Evolutionary conservation across 2,888 invertebrate genomes (phyloP), one percentile per base, ranked within the genome.

Genomic region (Brenthis hecate): DNA sequence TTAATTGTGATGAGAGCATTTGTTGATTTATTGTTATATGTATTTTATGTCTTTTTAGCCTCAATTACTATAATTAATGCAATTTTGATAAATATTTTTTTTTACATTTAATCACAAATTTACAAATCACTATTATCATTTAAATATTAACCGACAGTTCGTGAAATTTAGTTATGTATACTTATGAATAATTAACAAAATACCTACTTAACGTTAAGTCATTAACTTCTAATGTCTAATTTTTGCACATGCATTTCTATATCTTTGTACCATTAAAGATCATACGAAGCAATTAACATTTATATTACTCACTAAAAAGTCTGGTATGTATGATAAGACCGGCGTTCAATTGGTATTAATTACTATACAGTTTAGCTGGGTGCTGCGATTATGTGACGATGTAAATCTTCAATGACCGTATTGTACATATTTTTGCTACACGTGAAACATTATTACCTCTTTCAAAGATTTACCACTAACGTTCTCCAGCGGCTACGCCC

Each of bases 271-370:
- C 28, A 4, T 4, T 28, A 11, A 19, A 19, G 16, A 0, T 36
- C 16, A 13, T 56, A 13, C 13, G 16, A 36, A 16, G 36, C 36
- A 36, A n/a, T 43, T 57, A 1, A 58, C n/a, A 58, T 48, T 19
- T 13, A 57, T 19, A 23, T 5, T 48, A 48, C 23, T 23, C 11
- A 48, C 50, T 50, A 60, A 60, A 60, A 60, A 60, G 32, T 50
- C 11, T 28, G n/a, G 58, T 48, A 14, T 36, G 23, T 23, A 16
- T 58, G 11, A 28, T 13, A 53, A 53, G 43, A n/a, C 23, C 23
- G 6, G 57, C 19, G 48, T 60, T 77, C 70, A 56, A 72, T 71
- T 71, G 71, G 50, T 71, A 66, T 68, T 66, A 74, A 74, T 74
- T 66, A 19, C 19, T 19, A 74, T 68, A 66, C 62, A 71, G 63